A percentile compares a stretch with the other conserved stretches of the same genome.
Conservation (phyloP, 2,888 invertebrate genomes). For the Volucella inanis region DNA sequence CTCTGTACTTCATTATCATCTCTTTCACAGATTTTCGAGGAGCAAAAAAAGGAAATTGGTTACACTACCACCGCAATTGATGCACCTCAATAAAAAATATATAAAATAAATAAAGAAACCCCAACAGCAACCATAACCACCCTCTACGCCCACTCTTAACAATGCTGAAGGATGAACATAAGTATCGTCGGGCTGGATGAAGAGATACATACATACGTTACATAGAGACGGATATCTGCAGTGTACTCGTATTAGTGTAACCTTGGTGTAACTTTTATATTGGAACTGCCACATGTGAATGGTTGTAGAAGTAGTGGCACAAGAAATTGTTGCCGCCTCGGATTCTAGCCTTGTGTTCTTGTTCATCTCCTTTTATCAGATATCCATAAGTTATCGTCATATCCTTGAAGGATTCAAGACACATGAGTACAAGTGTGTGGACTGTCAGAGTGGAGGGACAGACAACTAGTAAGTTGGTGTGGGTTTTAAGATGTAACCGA, state of each 20-base stretch:
- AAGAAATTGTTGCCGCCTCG: constrained; percentile 38
- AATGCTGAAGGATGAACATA: constrained; percentile 62
- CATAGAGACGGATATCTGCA: background rate
- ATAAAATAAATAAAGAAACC: constrained; percentile 34
- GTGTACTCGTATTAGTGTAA: constrained; percentile 41
- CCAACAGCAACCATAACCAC: too few species aligned
- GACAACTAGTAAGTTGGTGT: background rate
- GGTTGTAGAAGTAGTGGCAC: constrained; percentile 37
- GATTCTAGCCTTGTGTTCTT: constrained; percentile 29
- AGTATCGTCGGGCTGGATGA: constrained; percentile 5
- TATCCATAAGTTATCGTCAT: constrained; percentile 60
- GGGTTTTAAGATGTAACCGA: constrained; percentile 45
- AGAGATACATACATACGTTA: too few species aligned
- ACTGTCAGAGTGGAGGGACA: background rate
- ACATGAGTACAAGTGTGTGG: constrained; percentile 6
- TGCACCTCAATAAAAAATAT: constrained; percentile 63
- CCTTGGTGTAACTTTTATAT: constrained; percentile 68
- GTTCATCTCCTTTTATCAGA: constrained; percentile 38
- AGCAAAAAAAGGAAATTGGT: constrained; percentile 58
- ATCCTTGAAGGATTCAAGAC: constrained; percentile 64
- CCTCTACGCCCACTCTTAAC: background rate
- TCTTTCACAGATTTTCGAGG: constrained; percentile 18
- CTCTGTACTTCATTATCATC: constrained; percentile 23
- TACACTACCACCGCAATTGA: constrained; percentile 42
- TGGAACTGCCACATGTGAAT: constrained; percentile 51